These are phyloP conservation scores for Halisarca cf. caerulea DNA, from an alignment of 37 sponge, comb jelly and placozoan genomes.

Conservation along the genomic window DNA sequence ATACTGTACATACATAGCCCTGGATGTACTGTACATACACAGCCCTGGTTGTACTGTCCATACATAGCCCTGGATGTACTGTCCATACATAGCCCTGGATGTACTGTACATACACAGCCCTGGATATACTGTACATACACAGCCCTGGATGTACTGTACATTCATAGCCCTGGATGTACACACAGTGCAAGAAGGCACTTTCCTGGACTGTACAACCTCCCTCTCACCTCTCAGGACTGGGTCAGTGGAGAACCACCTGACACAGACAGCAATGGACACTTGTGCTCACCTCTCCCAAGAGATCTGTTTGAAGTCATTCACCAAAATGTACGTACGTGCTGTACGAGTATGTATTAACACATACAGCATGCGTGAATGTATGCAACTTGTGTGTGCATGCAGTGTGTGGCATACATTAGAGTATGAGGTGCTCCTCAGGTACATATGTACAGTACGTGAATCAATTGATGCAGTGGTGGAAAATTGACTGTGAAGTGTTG, in stretches of 20 bases:
- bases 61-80: too few species aligned
- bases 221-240: constrained; percentile 50
- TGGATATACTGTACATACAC: not conserved
- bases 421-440: too few species aligned
- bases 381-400: not conserved
- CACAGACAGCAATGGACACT: constrained; percentile 38
- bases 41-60: too few species aligned
- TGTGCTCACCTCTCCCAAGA: not conserved
- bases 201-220: too few species aligned
- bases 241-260: constrained; percentile 44
- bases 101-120: too few species aligned
- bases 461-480: not conserved
- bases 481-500: too few species aligned
- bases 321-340: constrained; percentile 56
- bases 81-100: not conserved
- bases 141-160: too few species aligned
- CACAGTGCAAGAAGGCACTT: too few species aligned
- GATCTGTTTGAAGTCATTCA: constrained; percentile 19
- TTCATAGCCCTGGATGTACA: too few species aligned
- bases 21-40: too few species aligned
- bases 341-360: constrained; percentile 57
- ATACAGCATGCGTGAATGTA: constrained; percentile 69
- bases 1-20: too few species aligned
- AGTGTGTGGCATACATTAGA: too few species aligned
- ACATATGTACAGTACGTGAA: not conserved